phyloP scores from a whole-genome alignment of 2,113 vertebrate species.

The Electrona antarctica region DNA sequence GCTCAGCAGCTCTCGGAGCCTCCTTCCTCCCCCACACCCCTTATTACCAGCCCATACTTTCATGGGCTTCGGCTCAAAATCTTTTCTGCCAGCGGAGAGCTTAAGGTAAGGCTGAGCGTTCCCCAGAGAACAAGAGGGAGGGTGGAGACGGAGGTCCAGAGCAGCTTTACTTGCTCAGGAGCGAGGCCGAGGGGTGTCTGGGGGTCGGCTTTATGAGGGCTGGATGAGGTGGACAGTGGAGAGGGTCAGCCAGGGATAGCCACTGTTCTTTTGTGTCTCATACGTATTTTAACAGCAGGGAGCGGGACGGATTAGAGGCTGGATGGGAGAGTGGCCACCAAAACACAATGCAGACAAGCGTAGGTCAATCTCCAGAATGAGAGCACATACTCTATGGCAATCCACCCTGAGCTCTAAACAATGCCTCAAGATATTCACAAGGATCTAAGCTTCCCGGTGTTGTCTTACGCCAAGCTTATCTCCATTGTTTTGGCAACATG shows the following conservation, averaged over 20 bases:
- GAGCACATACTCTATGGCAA: background rate
- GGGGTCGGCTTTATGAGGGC: background rate
- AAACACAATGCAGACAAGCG: background rate
- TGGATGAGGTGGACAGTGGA: background rate
- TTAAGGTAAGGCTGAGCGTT: slow-evolving; percentile 28
- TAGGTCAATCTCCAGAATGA: too few relatives aligned
- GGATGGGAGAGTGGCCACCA: background rate
- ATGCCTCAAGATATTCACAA: too few relatives aligned
- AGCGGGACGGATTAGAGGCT: background rate
- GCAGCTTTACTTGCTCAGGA: slow-evolving; percentile 7
- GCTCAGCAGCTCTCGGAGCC: background rate
- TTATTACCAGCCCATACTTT: slow-evolving; percentile 38
- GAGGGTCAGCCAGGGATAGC: too few relatives aligned
- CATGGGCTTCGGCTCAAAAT: slow-evolving; percentile 58
- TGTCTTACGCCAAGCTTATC: too few relatives aligned
- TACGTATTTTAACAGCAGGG: too few relatives aligned
- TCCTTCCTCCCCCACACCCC: background rate
- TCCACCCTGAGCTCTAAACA: background rate
- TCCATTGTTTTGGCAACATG: too few relatives aligned
- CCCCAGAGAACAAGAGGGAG: background rate
- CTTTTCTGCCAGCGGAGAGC: slow-evolving; percentile 38
- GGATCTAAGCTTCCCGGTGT: too few relatives aligned
- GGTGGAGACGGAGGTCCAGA: slow-evolving; percentile 1
- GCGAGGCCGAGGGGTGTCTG: background rate
- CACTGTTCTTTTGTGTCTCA: too few relatives aligned